These are phyloP conservation scores for Ploceus nigricollis DNA, from an alignment of 2,113 vertebrate genomes.

Conservation along the genomic window DNA sequence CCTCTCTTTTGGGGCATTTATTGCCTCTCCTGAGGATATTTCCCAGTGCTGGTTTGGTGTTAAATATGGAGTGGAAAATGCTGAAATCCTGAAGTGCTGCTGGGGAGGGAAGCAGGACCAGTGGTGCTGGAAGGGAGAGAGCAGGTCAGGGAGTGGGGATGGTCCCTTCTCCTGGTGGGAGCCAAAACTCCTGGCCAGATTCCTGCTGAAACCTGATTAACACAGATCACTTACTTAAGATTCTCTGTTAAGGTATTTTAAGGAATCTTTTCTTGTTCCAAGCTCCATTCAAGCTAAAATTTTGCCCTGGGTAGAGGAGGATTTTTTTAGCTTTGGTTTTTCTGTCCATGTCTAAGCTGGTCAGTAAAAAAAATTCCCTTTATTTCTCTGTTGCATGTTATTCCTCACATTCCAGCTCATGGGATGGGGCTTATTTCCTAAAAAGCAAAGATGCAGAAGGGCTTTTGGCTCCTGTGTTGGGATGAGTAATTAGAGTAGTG, in stretches of 20 bases:
- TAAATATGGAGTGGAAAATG: neutral
- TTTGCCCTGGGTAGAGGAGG: neutral
- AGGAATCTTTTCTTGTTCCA: neutral
- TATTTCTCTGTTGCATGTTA: neutral
- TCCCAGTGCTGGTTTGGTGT: neutral
- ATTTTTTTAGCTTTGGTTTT: neutral
- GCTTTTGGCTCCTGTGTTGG: neutral
- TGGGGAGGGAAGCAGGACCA: neutral
- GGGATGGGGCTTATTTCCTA: neutral
- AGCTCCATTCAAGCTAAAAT: neutral
- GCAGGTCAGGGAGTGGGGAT: neutral
- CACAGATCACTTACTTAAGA: neutral
- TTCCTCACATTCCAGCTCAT: neutral
- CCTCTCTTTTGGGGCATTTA: neutral
- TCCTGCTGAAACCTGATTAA: neutral
- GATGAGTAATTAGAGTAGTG: neutral
- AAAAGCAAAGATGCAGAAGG: neutral
- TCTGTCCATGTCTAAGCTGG: neutral
- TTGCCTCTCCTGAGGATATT: fast-evolving
- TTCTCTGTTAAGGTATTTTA: neutral
- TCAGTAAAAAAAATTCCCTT: neutral
- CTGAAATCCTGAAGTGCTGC: fast-evolving
- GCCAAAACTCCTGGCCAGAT: neutral
- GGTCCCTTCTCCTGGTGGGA: neutral
- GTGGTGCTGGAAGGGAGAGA: neutral